These are phyloP conservation scores for Pelecanus crispus DNA, from an alignment of 2,113 vertebrate genomes.

Conservation along the genomic window DNA sequence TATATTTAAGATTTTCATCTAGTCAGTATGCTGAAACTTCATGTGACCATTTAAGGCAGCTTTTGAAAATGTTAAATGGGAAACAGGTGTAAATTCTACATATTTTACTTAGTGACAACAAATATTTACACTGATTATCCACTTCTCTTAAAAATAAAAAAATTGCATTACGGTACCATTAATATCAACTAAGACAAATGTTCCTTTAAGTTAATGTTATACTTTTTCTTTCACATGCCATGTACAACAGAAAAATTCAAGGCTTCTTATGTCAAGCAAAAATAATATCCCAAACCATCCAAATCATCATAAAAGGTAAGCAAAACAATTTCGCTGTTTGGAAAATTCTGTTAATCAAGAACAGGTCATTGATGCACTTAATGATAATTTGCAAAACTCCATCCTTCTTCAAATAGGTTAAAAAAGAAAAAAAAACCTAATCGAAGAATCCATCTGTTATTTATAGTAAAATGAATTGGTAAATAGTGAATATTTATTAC, in stretches of 20 bases:
- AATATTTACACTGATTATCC: not conserved
- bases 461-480: slow-evolving; percentile 48
- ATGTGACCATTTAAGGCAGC: not conserved
- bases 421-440: not conserved
- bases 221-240: not conserved
- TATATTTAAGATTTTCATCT: not conserved
- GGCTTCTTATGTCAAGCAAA: not conserved
- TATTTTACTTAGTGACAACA: not conserved
- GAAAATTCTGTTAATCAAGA: slow-evolving; percentile 31
- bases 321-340: not conserved
- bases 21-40: not conserved
- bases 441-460: slow-evolving; percentile 20
- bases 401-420: not conserved
- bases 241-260: not conserved
- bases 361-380: not conserved
- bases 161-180: not conserved
- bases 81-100: not conserved
- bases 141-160: not conserved
- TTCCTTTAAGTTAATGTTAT: not conserved
- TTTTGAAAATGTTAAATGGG: not conserved
- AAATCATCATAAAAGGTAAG: not conserved
- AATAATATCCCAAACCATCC: not conserved
- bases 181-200: not conserved
- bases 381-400: not conserved
- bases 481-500: slow-evolving; percentile 46